Conservation (phyloP, 2,888 invertebrate genomes). For the Spodoptera exigua region DNA sequence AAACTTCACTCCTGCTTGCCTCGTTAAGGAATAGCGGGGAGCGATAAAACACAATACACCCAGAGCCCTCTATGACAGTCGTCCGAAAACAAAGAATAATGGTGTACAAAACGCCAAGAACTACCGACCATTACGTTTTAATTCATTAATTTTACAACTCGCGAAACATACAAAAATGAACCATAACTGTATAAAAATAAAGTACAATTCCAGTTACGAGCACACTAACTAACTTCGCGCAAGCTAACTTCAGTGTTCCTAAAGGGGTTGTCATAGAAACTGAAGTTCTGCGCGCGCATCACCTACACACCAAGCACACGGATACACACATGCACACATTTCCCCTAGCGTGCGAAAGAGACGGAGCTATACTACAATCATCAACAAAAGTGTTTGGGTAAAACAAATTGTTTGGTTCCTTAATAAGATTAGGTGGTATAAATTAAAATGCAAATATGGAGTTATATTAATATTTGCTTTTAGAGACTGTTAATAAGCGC, state of each 20-base stretch:
- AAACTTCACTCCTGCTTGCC: too few species aligned
- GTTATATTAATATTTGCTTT: neutral
- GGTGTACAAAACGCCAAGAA: constrained; percentile 80
- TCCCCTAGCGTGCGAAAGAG: constrained; percentile 75
- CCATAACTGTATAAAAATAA: constrained; percentile 39
- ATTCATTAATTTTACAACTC: constrained; percentile 86
- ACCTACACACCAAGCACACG: constrained; percentile 66
- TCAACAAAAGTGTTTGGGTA: constrained; percentile 55
- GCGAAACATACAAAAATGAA: constrained; percentile 44
- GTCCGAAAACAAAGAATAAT: constrained; percentile 79
- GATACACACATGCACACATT: constrained; percentile 67
- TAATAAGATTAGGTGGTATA: constrained; percentile 41
- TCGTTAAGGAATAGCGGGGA: too few species aligned
- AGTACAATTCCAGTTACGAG: constrained; percentile 29
- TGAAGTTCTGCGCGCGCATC: constrained; percentile 87
- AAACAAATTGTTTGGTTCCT: constrained; percentile 34
- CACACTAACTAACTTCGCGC: constrained; percentile 70
- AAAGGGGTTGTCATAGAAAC: constrained; percentile 89
- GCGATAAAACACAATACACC: neutral
- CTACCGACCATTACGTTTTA: constrained; percentile 84
- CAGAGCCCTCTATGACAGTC: constrained; percentile 67
- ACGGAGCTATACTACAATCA: constrained; percentile 70
- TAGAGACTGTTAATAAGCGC: neutral
- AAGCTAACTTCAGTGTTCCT: constrained; percentile 83
- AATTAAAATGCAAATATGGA: constrained; percentile 19